A percentile compares a stretch with the other conserved stretches of the same genome.
These are phyloP conservation scores for Mactromeris polynyma DNA, from an alignment of 2,888 invertebrate genomes.

Conservation along the genomic window DNA sequence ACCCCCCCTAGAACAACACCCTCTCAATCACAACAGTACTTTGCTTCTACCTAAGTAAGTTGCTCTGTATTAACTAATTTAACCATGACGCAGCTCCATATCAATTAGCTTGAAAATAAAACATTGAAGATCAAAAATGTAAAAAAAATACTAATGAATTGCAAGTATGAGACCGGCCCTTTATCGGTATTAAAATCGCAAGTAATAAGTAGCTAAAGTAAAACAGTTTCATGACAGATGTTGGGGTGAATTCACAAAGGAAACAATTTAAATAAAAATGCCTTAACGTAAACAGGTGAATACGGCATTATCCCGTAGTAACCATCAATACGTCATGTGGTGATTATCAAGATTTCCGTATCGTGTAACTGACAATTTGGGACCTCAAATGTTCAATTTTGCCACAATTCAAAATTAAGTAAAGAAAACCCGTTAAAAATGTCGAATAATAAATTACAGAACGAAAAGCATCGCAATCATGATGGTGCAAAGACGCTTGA, in stretches of 20 bases:
- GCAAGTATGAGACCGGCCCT: no score
- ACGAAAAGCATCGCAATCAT: not conserved
- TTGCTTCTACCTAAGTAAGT: no score
- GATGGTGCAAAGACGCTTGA: slow-evolving; percentile 1
- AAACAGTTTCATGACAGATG: not conserved
- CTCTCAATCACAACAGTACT: no score
- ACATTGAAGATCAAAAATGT: no score
- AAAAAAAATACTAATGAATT: no score
- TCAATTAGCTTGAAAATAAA: no score
- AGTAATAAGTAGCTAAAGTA: not conserved
- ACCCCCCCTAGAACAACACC: no score
- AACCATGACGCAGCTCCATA: no score
- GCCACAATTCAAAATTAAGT: not conserved
- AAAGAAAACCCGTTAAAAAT: not conserved
- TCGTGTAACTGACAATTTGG: not conserved
- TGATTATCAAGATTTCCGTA: slow-evolving; percentile 10
- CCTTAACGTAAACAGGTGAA: not conserved
- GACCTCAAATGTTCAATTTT: not conserved
- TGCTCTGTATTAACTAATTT: no score
- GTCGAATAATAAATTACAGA: not conserved
- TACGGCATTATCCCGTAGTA: not conserved
- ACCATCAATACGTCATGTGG: not conserved
- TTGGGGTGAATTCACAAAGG: not conserved
- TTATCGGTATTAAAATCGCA: no score
- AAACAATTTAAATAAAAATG: not conserved